Percentiles rank a stretch among this genome's conserved stretches.
Conservation (phyloP, 2,797 vertebrate species). For the Alauda arvensis region DNA sequence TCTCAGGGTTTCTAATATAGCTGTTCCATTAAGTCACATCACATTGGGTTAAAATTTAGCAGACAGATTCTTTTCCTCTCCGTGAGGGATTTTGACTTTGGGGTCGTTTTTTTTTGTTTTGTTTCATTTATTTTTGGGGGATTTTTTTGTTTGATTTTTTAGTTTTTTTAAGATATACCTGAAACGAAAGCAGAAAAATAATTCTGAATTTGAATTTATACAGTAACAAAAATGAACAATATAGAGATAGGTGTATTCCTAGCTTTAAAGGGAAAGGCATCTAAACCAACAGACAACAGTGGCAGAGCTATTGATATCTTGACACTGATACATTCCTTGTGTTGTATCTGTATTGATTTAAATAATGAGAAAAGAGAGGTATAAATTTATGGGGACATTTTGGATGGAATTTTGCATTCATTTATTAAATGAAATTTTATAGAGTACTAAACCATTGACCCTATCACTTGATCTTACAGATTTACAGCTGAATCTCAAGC, state of each 20-base stretch:
- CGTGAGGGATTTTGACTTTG: neutral
- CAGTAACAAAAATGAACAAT: neutral
- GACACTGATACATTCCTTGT: constrained; percentile 29
- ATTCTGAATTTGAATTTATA: constrained; percentile 6
- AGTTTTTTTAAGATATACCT: neutral
- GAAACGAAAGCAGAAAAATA: neutral
- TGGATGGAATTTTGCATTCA: constrained; percentile 51
- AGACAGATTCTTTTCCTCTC: neutral
- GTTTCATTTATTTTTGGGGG: too few relatives aligned
- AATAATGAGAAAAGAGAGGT: constrained; percentile 34
- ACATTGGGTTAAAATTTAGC: neutral
- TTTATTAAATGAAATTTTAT: constrained; percentile 50
- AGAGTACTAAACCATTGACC: constrained; percentile 43
- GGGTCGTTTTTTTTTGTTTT: neutral
- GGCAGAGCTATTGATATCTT: constrained; percentile 24
- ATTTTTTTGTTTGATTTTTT: neutral
- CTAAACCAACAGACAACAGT: neutral
- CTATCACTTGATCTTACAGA: constrained; percentile 20
- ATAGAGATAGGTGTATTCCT: neutral
- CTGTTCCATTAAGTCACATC: neutral
- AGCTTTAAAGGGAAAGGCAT: neutral
- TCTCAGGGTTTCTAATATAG: neutral
- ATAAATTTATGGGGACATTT: constrained; percentile 39
- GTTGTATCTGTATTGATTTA: constrained; percentile 44
- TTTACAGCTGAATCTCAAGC: constrained; percentile 11